phyloP scores from a whole-genome alignment of 2,113 vertebrate genomes.

The Otocyon megalotis region DNA sequence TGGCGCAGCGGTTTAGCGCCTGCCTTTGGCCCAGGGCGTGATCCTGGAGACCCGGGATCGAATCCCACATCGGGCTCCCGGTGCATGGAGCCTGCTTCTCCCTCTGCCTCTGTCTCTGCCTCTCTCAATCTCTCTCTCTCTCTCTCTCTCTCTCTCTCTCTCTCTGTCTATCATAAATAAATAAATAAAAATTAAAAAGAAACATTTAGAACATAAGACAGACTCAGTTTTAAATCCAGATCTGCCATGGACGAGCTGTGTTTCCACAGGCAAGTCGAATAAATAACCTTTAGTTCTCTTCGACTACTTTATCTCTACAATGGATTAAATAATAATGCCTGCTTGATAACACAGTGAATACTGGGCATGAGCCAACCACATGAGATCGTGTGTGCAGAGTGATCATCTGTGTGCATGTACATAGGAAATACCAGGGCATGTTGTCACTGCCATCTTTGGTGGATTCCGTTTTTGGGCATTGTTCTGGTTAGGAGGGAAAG shows the following conservation, averaged over 20 bases:
- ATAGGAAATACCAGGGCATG: background rate
- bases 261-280: background rate
- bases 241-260: background rate
- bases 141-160: too few species aligned
- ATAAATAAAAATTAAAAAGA: too few species aligned
- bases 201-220: too few species aligned
- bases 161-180: too few species aligned
- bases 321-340: background rate
- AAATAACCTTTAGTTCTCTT: background rate
- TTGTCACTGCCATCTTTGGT: accelerated
- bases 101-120: too few species aligned
- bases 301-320: background rate
- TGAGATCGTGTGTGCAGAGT: background rate
- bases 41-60: too few species aligned
- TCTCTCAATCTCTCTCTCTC: too few species aligned
- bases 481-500: background rate
- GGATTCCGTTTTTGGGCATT: background rate
- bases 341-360: background rate
- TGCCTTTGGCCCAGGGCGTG: too few species aligned
- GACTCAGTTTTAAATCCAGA: background rate
- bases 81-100: too few species aligned
- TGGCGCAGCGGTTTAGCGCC: too few species aligned
- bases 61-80: too few species aligned
- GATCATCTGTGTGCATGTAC: background rate
- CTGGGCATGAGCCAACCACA: background rate